Base-by-base conservation (phyloP, 2,888 invertebrate genomes). In the Icerya purchasi region DNA sequence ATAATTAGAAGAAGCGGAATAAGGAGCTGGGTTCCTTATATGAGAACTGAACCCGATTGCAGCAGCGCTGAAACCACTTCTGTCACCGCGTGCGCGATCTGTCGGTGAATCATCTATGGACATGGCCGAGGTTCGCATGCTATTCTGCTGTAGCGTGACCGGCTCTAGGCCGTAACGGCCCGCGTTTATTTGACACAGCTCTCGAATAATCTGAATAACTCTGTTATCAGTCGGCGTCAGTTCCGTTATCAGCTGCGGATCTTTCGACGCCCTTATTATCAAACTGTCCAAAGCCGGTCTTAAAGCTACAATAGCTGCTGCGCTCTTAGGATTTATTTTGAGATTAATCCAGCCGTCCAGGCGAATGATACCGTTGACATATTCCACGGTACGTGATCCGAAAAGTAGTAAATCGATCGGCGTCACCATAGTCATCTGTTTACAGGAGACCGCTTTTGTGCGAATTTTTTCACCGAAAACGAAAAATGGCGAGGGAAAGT, bases 401-500 rank as follows among this genome's bases (percentile, higher is more conserved):
- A 97, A 96, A 50, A 98, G 74, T 65, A 98, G 71, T 52, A 98
- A 74, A 70, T 97, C 94, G 63, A 97, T 73, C 0, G 97, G 93
- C 1, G 92, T 82, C 3, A 97, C 87, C 91, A 94, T 94, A 1
- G 91, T 87, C 80, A 89, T 81, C 74, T 94, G 93, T 70, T 97
- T 97, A 72, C 96, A 96, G 18, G 89, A 86, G 56, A 98, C 91
- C 1, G 94, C 93, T 59, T 90, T 77, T 0, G 96, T 94, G 59
- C 96, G 82, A 60, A 97, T 90, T 78, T 98, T 98, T 75, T 98
- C 97, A 0, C 96, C 94, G 72, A 97, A 98, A 60, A 98, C 88
- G 70, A 98, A 94, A 71, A 94, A 85, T 0, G 97, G 97, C 64
- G 87, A 93, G 0, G 88, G 86, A 69, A 96, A 96, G 64, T 78